Evolutionary conservation across 2,113 vertebrate species (phyloP).

Genomic region (Fulica atra): DNA sequence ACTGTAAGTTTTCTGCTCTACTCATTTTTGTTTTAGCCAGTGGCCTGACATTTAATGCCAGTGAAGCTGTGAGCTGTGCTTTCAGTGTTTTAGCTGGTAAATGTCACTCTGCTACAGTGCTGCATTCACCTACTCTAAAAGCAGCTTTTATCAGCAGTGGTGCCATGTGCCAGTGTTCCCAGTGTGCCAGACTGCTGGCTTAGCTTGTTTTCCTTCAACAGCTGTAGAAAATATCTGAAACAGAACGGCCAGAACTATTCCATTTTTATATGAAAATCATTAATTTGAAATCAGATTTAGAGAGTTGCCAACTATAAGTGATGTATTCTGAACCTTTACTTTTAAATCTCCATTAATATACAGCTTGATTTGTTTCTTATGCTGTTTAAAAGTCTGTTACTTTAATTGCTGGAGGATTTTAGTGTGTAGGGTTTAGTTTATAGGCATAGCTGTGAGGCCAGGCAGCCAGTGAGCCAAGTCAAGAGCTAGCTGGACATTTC

Average conservation of each 20-base stretch:
- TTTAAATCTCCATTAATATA: background rate
- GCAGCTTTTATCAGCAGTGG: slow-evolving; percentile 65
- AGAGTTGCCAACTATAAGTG: background rate
- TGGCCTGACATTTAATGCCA: slow-evolving; percentile 70
- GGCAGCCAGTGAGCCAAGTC: background rate
- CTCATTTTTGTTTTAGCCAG: background rate
- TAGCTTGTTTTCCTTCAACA: slow-evolving; percentile 27
- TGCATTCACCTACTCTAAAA: slow-evolving; percentile 65
- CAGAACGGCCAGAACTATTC: background rate
- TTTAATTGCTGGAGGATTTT: background rate
- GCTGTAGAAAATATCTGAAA: slow-evolving; percentile 14
- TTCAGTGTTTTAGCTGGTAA: slow-evolving; percentile 67
- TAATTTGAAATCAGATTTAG: background rate
- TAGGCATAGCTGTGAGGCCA: background rate
- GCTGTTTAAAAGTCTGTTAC: background rate
- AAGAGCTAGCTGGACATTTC: background rate
- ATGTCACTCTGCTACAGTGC: slow-evolving; percentile 71
- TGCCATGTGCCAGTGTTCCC: slow-evolving; percentile 51
- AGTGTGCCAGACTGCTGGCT: background rate
- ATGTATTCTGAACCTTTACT: background rate
- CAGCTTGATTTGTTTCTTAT: background rate
- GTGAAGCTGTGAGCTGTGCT: slow-evolving; percentile 36
- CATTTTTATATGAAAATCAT: background rate
- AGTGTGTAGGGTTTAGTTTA: background rate
- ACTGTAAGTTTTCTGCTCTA: slow-evolving; percentile 9